Evolutionary conservation across 2,888 invertebrate species (phyloP).

Genomic region (Dasypolia templi): DNA sequence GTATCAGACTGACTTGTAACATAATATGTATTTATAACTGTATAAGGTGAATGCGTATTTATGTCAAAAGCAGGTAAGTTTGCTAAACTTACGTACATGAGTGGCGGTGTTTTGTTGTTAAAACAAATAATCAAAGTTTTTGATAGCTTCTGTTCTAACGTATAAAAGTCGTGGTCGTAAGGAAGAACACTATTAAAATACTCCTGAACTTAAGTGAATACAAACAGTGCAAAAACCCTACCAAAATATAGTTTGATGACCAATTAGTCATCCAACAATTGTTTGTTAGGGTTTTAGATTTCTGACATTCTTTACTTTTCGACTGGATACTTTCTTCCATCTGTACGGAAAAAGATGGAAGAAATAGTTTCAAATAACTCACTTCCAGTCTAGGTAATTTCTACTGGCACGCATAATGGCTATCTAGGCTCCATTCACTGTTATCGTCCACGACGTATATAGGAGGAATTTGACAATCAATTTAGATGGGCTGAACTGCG

Average conservation of each 20-base stretch:
- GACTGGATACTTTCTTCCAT: neutral
- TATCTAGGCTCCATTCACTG: neutral
- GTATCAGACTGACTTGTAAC: too few species aligned
- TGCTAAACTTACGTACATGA: neutral
- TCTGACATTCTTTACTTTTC: neutral
- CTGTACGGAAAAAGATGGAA: neutral
- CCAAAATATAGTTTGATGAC: too few species aligned
- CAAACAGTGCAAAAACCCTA: too few species aligned
- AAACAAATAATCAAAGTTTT: neutral
- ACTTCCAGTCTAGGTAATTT: neutral
- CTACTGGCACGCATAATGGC: neutral
- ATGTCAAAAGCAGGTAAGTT: neutral
- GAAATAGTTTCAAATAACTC: neutral
- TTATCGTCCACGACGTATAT: neutral
- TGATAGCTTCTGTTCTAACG: neutral
- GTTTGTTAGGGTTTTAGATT: neutral
- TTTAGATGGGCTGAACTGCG: conserved; percentile 34
- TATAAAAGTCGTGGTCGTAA: neutral
- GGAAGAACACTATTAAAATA: neutral
- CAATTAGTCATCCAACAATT: neutral
- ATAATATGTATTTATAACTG: too few species aligned
- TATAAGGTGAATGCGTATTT: neutral
- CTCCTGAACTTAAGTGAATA: neutral
- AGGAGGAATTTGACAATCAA: conserved; percentile 27
- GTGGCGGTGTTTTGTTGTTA: neutral